Evolutionary conservation across 2,797 vertebrate genomes (phyloP).

Genomic region (Cephalopachus bancanus): DNA sequence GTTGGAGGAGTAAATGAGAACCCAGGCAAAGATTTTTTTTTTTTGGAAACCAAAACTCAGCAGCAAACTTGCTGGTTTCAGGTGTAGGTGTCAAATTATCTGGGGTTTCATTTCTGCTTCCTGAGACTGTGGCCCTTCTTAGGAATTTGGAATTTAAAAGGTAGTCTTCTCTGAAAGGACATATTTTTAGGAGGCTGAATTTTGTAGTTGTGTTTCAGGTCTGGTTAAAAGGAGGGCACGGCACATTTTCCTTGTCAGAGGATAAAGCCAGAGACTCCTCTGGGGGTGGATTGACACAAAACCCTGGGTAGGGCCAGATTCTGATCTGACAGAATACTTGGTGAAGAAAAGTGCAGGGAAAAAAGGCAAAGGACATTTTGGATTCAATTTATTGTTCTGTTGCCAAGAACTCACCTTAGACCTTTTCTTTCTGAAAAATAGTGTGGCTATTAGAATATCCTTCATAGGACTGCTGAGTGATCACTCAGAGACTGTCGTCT

Average conservation of each 20-base stretch:
- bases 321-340: neutral
- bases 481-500: neutral
- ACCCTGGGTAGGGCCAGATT: neutral
- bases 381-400: neutral
- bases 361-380: neutral
- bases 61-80: conserved; percentile 64
- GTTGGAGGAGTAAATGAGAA: conserved; percentile 50
- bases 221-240: neutral
- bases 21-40: conserved; percentile 38
- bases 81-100: conserved; percentile 63
- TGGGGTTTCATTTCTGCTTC: conserved; percentile 62
- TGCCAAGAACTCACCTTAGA: neutral
- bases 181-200: neutral
- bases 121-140: conserved; percentile 39
- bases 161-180: neutral
- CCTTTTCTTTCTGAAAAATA: neutral
- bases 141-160: conserved; percentile 31
- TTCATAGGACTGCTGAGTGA: neutral
- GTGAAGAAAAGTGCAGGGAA: neutral
- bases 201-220: neutral
- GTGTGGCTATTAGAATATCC: neutral
- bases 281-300: neutral
- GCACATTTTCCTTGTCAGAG: neutral
- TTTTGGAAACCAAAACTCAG: conserved; percentile 74
- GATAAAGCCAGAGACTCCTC: neutral